phyloP scores from a whole-genome alignment of 2,797 vertebrate genomes.

The Diplodus puntazzo region DNA sequence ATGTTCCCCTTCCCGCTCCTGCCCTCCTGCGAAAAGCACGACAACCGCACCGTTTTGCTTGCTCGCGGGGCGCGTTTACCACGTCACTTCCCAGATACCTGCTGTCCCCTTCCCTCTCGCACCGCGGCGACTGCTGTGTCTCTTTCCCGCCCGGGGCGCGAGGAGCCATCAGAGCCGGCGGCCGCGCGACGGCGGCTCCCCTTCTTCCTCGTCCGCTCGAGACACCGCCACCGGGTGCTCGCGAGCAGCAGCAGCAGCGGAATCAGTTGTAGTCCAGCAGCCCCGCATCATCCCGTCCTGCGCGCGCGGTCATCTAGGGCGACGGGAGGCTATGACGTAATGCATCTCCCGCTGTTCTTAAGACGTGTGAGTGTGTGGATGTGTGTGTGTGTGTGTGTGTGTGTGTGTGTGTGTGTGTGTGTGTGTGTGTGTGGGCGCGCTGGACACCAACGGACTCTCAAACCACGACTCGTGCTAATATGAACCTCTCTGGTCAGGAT shows the following conservation, averaged over 20 bases:
- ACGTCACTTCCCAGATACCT: conserved; percentile 87
- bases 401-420: not conserved
- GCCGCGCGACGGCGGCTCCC: conserved; percentile 75
- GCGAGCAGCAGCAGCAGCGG: conserved; percentile 55
- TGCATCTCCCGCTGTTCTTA: conserved; percentile 72
- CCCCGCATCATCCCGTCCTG: conserved; percentile 76
- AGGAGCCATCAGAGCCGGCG: conserved; percentile 81
- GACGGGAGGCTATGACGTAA: conserved; percentile 79
- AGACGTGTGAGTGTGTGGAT: conserved; percentile 39
- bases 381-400: not conserved
- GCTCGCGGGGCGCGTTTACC: conserved; percentile 74
- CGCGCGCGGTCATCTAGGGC: conserved; percentile 78
- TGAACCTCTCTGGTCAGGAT: conserved; percentile 9
- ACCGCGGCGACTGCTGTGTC: conserved; percentile 72
- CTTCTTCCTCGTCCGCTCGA: conserved; percentile 42
- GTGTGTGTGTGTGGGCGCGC: conserved; percentile 12
- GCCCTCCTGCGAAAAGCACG: conserved; percentile 79
- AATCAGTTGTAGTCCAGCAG: conserved; percentile 62
- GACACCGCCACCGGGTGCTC: conserved; percentile 62
- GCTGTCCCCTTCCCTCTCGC: conserved; percentile 67
- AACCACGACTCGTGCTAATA: not conserved
- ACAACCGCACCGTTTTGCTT: conserved; percentile 76
- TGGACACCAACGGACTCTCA: not conserved
- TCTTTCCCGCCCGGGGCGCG: conserved; percentile 71
- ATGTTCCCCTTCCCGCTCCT: conserved; percentile 90